A percentile compares a stretch with the other conserved stretches of the same genome.
These are phyloP conservation scores for Oxygymnocypris stewartii DNA, from an alignment of 2,113 vertebrate genomes.

Conservation along the genomic window DNA sequence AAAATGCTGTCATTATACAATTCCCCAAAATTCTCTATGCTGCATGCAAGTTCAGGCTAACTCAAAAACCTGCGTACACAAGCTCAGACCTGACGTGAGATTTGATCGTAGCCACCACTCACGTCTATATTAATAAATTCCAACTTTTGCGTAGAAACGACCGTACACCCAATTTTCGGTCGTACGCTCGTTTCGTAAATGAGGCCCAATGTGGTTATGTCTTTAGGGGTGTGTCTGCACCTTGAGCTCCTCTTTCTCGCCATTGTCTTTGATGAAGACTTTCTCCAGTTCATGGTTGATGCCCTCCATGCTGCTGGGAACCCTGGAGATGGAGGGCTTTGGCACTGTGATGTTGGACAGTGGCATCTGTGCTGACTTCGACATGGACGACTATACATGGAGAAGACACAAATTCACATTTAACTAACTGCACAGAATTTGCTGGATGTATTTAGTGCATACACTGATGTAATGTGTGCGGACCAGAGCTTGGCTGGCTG, in stretches of 20 bases:
- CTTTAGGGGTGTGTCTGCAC: slow-evolving; percentile 64
- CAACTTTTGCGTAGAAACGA: no score
- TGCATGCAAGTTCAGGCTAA: no score
- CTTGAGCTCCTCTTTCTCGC: slow-evolving; percentile 93
- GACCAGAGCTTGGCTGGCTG: slow-evolving; percentile 43
- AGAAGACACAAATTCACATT: neutral
- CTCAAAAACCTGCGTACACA: no score
- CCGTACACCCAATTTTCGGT: no score
- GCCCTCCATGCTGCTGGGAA: slow-evolving; percentile 96
- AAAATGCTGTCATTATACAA: no score
- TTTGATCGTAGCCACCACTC: no score
- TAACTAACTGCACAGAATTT: neutral
- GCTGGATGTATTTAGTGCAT: neutral
- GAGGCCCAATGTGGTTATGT: no score
- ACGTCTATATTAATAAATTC: no score
- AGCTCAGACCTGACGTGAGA: no score
- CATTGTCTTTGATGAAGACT: slow-evolving; percentile 94
- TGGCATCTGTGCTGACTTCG: slow-evolving; percentile 89
- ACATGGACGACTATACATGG: slow-evolving; percentile 77
- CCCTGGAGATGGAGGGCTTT: slow-evolving; percentile 91
- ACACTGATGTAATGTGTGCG: neutral
- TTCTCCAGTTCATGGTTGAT: slow-evolving; percentile 98
- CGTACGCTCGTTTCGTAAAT: no score
- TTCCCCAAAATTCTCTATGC: no score
- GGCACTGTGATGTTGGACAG: slow-evolving; percentile 92